Base-by-base conservation (phyloP, 1,140 invertebrate species). In the Acyrthosiphon pisum region DNA sequence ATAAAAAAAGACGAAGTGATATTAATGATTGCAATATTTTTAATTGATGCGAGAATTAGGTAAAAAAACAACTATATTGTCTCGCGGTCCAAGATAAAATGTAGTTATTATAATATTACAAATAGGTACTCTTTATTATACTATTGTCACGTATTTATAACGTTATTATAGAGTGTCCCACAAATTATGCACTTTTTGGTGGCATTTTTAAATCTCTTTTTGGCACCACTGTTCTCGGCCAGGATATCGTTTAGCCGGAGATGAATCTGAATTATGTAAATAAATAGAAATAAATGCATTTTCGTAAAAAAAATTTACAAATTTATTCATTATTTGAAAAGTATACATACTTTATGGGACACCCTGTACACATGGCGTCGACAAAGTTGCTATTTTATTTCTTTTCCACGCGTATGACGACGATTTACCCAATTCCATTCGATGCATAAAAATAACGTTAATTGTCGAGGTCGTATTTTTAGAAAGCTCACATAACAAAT, bases 401-500 rank as follows among this genome's bases (percentile, higher is more conserved):
- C n/a, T 76, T 76, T n/a, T 76, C 18, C 6, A n/a, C 14, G 6
- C 23, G 60, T 76, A 76, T 76, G 30, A 76, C 30, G n/a, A 76
- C n/a, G n/a, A 76, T 76, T n/a, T n/a, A 76, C 30, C 60, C 60
- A 76, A 76, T 76, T 76, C 60, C 60, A 76, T n/a, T 76, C 11
- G 30, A 6, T 76, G 23, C 30, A 48, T 88, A 37, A 50, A 46
- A 35, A 89, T 50, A 89, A 89, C 48, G 46, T 37, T 53, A 37
- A 46, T n/a, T 89, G n/a, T 26, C 87, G 35, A 89, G 87, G 87
- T 89, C 50, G 88, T 41, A 26, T 37, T 56, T 89, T 89, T 89
- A 53, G 48, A 89, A 53, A 53, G n/a, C 48, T 35, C 35, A 88
- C 37, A 22, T 23, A 22, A 50, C 18, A 22, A 53, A 37, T 41